These are phyloP conservation scores for Leptodactylus fallax DNA, from an alignment of 2,797 vertebrate genomes.

Conservation along the genomic window DNA sequence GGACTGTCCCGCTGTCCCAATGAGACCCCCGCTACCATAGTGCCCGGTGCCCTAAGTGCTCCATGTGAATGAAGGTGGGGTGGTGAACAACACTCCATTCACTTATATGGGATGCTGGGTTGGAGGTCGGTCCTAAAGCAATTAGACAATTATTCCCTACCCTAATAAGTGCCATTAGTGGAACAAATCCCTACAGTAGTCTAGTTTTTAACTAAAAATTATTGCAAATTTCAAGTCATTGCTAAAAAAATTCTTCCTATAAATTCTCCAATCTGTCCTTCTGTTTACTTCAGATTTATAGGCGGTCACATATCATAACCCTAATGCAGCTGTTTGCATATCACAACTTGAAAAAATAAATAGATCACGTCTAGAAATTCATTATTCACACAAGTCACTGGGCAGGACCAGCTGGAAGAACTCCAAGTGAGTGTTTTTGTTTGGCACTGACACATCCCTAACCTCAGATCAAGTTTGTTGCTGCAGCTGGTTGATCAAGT, in stretches of 20 bases:
- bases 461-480: background rate
- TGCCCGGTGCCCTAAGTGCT: too few species aligned
- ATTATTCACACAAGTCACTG: background rate
- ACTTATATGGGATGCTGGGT: too few species aligned
- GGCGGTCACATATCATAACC: too few species aligned
- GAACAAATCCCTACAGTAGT: too few species aligned
- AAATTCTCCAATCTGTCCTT: background rate
- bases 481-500: constrained; percentile 1
- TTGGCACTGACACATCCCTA: background rate
- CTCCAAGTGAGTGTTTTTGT: background rate
- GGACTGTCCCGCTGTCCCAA: too few species aligned
- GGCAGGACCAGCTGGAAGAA: background rate
- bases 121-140: too few species aligned
- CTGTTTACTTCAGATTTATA: background rate
- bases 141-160: too few species aligned
- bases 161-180: too few species aligned
- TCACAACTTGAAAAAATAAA: background rate
- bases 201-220: too few species aligned
- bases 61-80: too few species aligned
- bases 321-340: background rate
- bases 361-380: background rate
- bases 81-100: too few species aligned
- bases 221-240: background rate
- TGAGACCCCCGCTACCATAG: too few species aligned
- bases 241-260: background rate